phyloP scores from a whole-genome alignment of 2,888 invertebrate species.

The Tetrapedia diversipes region DNA sequence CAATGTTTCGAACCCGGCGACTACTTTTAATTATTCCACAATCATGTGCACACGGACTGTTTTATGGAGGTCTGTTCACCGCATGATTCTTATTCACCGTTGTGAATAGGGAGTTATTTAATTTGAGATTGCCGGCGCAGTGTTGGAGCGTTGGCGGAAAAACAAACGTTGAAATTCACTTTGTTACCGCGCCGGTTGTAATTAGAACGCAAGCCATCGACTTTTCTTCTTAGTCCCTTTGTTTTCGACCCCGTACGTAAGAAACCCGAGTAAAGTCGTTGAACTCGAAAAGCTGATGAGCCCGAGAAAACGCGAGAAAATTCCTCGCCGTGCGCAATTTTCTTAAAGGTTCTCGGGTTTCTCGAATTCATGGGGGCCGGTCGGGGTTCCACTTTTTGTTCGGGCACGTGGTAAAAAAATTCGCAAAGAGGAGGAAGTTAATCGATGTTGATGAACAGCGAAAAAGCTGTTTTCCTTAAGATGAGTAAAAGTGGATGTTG shows the following conservation, averaged over 20 bases:
- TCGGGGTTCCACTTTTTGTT: no score
- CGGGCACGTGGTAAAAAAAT: constrained; percentile 16
- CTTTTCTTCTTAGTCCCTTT: constrained; percentile 50
- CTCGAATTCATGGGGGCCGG: constrained; percentile 18
- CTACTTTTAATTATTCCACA: background rate
- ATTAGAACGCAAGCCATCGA: constrained; percentile 60
- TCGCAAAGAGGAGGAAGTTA: background rate
- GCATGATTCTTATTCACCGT: constrained; percentile 5
- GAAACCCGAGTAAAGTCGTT: constrained; percentile 48
- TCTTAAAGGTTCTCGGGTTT: constrained; percentile 17
- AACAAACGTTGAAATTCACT: constrained; percentile 63
- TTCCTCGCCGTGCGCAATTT: constrained; percentile 35
- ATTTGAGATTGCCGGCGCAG: constrained; percentile 41
- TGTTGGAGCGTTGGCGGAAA: constrained; percentile 30
- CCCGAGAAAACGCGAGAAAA: constrained; percentile 42
- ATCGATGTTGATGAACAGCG: constrained; percentile 6
- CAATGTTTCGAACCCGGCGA: background rate
- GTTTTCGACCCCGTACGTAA: constrained; percentile 52
- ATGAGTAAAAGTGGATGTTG: no score
- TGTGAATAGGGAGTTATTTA: constrained; percentile 26
- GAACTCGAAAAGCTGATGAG: constrained; percentile 50
- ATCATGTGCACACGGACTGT: background rate
- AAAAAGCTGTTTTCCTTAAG: no score
- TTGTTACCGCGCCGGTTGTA: constrained; percentile 62
- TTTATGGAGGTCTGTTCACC: background rate